These are phyloP conservation scores for Leptinotarsa haldemani DNA, from an alignment of 2,888 invertebrate genomes.

Conservation along the genomic window DNA sequence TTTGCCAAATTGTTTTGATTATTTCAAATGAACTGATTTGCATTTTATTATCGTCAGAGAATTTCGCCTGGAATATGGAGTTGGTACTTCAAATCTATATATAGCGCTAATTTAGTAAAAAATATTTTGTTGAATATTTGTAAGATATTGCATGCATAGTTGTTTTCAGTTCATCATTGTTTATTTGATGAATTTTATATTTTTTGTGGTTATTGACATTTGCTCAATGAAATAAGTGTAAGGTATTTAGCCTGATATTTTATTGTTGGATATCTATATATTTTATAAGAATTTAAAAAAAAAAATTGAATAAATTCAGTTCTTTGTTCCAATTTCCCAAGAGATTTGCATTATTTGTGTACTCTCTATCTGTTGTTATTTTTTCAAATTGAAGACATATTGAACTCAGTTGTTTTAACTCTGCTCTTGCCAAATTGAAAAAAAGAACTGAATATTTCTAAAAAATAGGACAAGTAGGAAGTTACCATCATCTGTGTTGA, in stretches of 20 bases:
- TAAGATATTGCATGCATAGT: constrained; percentile 7
- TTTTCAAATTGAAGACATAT: too few species aligned
- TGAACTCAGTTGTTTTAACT: too few species aligned
- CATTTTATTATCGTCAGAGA: background rate
- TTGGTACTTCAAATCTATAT: background rate
- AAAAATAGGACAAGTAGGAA: too few species aligned
- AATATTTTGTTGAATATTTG: background rate
- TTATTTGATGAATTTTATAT: constrained; percentile 26
- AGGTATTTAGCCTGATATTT: constrained; percentile 34
- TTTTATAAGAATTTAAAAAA: constrained; percentile 18
- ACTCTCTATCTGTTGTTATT: too few species aligned
- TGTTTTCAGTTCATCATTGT: constrained; percentile 15
- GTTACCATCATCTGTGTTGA: background rate
- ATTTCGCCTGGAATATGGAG: background rate
- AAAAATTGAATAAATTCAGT: background rate
- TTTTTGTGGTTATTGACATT: constrained; percentile 35
- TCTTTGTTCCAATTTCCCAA: background rate
- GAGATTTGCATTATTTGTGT: background rate
- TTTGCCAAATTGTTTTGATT: background rate
- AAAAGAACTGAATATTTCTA: too few species aligned
- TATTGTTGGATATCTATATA: constrained; percentile 21
- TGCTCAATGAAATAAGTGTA: constrained; percentile 39
- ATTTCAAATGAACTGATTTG: background rate
- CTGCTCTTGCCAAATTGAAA: too few species aligned
- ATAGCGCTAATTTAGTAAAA: background rate